phyloP scores from a whole-genome alignment of 2,888 invertebrate genomes.

The Corbicula japonica region DNA sequence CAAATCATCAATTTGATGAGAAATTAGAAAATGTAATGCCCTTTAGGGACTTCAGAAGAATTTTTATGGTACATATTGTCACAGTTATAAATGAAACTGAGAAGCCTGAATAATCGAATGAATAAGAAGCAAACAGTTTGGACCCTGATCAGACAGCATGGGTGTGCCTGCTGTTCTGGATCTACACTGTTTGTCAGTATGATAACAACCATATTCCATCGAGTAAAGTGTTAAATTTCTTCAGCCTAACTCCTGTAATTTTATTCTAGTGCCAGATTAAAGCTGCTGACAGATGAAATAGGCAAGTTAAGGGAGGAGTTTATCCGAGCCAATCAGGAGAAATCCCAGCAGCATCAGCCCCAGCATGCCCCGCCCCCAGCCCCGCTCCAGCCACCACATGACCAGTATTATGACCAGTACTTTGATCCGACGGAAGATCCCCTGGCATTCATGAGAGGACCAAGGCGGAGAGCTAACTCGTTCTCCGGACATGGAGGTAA shows the following conservation, averaged over 20 bases:
- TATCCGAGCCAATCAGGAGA: conserved; percentile 71
- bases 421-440: conserved; percentile 82
- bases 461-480: conserved; percentile 80
- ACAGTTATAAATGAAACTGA: too few relatives aligned
- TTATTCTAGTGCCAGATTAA: conserved; percentile 72
- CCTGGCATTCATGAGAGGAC: conserved; percentile 81
- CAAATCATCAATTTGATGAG: too few relatives aligned
- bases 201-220: too few relatives aligned
- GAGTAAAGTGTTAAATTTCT: too few relatives aligned
- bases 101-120: too few relatives aligned
- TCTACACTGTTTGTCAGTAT: too few relatives aligned
- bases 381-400: conserved; percentile 53
- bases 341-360: conserved; percentile 67
- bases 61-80: too few relatives aligned
- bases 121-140: too few relatives aligned
- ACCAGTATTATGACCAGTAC: conserved; percentile 74
- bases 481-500: conserved; percentile 78
- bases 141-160: too few relatives aligned
- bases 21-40: too few relatives aligned
- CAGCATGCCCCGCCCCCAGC: conserved; percentile 61
- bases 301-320: conserved; percentile 78
- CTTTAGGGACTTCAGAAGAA: too few relatives aligned
- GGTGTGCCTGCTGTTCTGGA: too few relatives aligned
- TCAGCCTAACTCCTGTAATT: neutral
- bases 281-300: conserved; percentile 78